phyloP scores from a whole-genome alignment of 1,140 invertebrate genomes.

The Ips nitidus region DNA sequence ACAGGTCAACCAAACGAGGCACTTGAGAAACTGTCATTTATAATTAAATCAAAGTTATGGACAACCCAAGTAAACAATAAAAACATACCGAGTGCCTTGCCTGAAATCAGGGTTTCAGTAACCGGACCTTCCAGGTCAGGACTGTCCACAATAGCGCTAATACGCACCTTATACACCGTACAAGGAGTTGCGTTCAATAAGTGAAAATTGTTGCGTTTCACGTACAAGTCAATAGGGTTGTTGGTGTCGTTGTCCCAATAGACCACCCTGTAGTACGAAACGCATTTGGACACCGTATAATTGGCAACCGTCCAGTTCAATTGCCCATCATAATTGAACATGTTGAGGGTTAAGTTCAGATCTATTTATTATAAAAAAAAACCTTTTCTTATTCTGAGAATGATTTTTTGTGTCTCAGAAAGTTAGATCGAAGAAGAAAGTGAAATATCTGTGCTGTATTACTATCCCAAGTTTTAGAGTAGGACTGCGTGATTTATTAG shows the following conservation, averaged over 20 bases:
- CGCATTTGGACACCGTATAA: background rate
- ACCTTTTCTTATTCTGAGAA: too few relatives aligned
- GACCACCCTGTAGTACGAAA: constrained; percentile 12
- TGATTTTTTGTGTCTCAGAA: too few relatives aligned
- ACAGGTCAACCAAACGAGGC: background rate
- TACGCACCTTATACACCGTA: constrained; percentile 15
- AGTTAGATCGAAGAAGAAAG: too few relatives aligned
- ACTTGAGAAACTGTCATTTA: background rate
- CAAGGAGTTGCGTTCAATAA: constrained; percentile 3
- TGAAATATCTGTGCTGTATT: too few relatives aligned
- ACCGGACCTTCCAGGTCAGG: constrained; percentile 12
- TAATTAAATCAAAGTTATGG: too few relatives aligned
- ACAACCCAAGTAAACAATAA: too few relatives aligned
- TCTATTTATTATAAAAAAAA: too few relatives aligned
- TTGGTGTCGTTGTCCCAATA: constrained; percentile 21
- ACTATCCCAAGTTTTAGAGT: too few relatives aligned
- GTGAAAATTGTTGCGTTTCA: background rate
- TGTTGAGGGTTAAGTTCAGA: too few relatives aligned
- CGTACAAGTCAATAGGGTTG: constrained; percentile 9
- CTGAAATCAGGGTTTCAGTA: background rate
- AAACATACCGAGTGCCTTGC: too few relatives aligned
- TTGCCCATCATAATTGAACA: too few relatives aligned
- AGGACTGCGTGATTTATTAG: too few relatives aligned
- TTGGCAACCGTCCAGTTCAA: background rate
- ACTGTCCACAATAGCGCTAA: constrained; percentile 8